Base-by-base conservation (phyloP, 2,888 invertebrate species). In the Teinopalpus imperialis region DNA sequence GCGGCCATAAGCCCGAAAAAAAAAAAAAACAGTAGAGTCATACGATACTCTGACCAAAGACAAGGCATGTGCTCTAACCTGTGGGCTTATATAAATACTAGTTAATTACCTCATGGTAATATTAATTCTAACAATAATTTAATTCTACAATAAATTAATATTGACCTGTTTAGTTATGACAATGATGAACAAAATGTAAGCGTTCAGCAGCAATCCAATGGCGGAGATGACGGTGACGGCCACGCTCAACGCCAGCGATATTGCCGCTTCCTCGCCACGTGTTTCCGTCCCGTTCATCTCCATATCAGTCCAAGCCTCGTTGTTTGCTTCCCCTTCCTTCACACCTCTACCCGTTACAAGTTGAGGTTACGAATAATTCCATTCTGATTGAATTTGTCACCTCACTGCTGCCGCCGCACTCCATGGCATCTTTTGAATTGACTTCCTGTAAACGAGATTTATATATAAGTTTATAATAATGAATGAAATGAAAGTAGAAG, bases 181-280 rank as follows among this genome's bases (percentile, higher is more conserved):
- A 48, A 95, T 92, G 63, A 94, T 90, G 63, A 94, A 89, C 24
- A 95, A 81, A 66, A 95, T 92, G 74, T 94, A 95, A 36, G 90
- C 92, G 81, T 95, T 95, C 69, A 94, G 90, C 57, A 94, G 81
- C 56, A 94, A 87, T 60, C 95, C 95, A 60, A 93, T 78, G 58
- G 92, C 86, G 69, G 93, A 92, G 76, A 93, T 90, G 73, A 93
- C 89, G 80, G 92, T 91, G 71, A 94, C 90, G 65, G 92, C 90
- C 62, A 93, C 90, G 76, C 90, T 91, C 63, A 93, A 90, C 75
- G 90, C 90, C 81, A 93, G 88, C 74, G 91, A 87, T 86, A 91
- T 90, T 87, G 92, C 92, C 74, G 90, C 91, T 76, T 82, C 87
- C 68, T 79, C 79, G 64, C 70, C 73, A 56, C 73, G 74, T 60